These are phyloP conservation scores for Coregonus suidteri DNA, from an alignment of 2,797 vertebrate species.

Conservation along the genomic window DNA sequence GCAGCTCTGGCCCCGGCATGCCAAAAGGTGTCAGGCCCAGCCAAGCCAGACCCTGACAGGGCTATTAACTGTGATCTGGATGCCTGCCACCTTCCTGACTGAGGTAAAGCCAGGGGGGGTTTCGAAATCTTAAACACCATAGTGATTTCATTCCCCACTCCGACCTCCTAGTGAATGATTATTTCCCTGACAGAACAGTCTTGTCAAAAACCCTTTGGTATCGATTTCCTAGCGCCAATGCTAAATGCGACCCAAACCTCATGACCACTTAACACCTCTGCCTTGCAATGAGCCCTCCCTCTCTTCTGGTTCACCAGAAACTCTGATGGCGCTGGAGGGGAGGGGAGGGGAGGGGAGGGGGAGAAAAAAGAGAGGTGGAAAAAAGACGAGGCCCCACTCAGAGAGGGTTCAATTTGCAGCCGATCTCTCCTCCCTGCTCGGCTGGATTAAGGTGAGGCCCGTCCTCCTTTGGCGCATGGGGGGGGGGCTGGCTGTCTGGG, in stretches of 20 bases:
- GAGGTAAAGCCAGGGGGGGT: background rate
- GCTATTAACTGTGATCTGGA: conserved; percentile 58
- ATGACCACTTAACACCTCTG: conserved; percentile 5
- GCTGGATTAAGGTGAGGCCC: background rate
- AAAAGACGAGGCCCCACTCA: background rate
- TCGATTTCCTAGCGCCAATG: conserved; percentile 47
- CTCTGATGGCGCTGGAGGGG: background rate
- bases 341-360: background rate
- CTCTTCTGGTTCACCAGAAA: background rate
- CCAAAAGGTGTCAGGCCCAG: conserved; percentile 33
- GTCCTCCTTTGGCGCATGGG: background rate
- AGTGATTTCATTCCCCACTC: conserved; percentile 20
- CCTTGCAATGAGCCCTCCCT: background rate
- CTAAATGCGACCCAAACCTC: background rate
- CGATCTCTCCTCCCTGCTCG: background rate
- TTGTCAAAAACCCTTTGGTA: conserved; percentile 56
- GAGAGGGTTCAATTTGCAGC: background rate
- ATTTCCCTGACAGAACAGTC: conserved; percentile 48
- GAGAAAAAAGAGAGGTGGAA: background rate
- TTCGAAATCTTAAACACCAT: background rate
- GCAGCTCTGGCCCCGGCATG: conserved; percentile 29
- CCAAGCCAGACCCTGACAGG: conserved; percentile 50
- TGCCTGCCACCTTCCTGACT: background rate
- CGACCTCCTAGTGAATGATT: conserved; percentile 39
- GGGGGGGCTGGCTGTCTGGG: background rate